Conservation (phyloP, 1,140 invertebrate genomes). For the Episyrphus balteatus region DNA sequence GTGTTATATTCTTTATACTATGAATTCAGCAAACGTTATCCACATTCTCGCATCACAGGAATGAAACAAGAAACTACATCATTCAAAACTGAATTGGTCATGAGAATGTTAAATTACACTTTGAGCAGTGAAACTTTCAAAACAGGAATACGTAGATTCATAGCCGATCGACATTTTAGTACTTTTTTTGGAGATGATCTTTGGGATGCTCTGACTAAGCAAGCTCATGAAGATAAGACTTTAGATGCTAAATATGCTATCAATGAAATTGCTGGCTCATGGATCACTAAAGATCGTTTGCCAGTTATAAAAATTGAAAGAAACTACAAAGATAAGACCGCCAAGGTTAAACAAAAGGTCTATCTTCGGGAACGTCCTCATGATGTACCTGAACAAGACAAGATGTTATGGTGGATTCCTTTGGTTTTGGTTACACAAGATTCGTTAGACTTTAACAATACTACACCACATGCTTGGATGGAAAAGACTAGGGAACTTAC, state of each 20-base stretch:
- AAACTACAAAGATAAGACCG: constrained; percentile 52
- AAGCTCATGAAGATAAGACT: constrained; percentile 46
- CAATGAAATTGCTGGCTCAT: constrained; percentile 59
- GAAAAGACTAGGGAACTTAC: constrained; percentile 40
- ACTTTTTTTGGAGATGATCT: constrained; percentile 71
- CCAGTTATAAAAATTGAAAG: constrained; percentile 65
- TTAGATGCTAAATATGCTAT: constrained; percentile 48
- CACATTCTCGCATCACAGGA: constrained; percentile 56
- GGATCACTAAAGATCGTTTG: constrained; percentile 69
- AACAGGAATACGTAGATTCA: constrained; percentile 58
- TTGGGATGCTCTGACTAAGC: constrained; percentile 61
- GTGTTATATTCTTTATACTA: constrained; percentile 62
- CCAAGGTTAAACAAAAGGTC: constrained; percentile 55
- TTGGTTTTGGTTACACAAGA: constrained; percentile 46
- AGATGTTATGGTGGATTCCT: constrained; percentile 59
- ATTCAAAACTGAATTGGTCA: constrained; percentile 71
- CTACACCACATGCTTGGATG: constrained; percentile 47
- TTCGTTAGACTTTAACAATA: constrained; percentile 44
- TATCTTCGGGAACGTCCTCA: constrained; percentile 56
- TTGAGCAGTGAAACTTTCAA: constrained; percentile 69
- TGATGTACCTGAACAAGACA: constrained; percentile 48
- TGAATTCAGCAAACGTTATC: constrained; percentile 60
- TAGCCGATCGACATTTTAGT: constrained; percentile 53
- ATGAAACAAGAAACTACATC: constrained; percentile 59
- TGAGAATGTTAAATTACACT: constrained; percentile 86